Evolutionary conservation across 1,140 invertebrate species (phyloP).

Genomic region (Sarcophaga peregrina): DNA sequence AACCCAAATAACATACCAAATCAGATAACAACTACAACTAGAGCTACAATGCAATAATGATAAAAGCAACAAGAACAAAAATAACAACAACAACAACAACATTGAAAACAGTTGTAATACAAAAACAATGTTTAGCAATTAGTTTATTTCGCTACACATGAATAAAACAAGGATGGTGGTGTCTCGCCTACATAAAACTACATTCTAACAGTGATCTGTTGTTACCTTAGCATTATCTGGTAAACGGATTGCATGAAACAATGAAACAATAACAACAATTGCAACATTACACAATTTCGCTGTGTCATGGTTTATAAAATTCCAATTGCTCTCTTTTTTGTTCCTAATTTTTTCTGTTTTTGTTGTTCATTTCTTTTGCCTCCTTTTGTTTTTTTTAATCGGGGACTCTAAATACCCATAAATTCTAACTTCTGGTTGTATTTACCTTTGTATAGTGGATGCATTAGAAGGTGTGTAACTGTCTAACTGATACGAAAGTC

Average conservation of each 20-base stretch:
- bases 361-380: too few species aligned
- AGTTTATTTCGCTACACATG: conserved; percentile 21
- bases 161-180: not conserved
- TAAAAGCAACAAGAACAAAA: not conserved
- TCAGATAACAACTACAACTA: not conserved
- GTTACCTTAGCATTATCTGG: not conserved
- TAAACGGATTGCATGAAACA: not conserved
- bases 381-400: too few species aligned
- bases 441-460: not conserved
- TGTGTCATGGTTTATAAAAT: conserved; percentile 5
- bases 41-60: not conserved
- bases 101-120: not conserved
- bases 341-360: not conserved
- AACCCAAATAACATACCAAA: conserved; percentile 11
- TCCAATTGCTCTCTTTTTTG: not conserved
- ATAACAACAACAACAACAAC: not conserved
- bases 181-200: not conserved
- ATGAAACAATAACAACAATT: not conserved
- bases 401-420: not conserved
- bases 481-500: not conserved
- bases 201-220: not conserved
- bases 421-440: not conserved
- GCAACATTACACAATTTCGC: not conserved
- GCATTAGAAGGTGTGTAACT: too few species aligned
- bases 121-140: conserved; percentile 22